Percentiles rank a stretch among this genome's conserved stretches.
Conservation (phyloP, 2,888 invertebrate species). For the Theristus sp. region DNA sequence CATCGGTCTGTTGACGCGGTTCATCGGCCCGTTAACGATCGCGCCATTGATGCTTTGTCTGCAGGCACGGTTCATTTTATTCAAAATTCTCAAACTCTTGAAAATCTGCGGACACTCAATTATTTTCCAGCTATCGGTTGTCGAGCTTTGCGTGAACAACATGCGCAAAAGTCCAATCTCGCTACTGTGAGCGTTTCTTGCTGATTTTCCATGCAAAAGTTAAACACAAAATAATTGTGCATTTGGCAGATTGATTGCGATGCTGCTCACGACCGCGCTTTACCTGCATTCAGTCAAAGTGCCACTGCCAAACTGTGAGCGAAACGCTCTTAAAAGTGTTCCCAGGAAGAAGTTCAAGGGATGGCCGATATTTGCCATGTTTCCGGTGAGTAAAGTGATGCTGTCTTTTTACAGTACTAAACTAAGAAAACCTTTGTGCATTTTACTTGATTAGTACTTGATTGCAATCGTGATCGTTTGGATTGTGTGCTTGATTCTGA, state of each 20-base stretch:
- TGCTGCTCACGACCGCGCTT: conserved; percentile 2
- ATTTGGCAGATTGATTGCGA: too few species aligned
- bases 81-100: too few species aligned
- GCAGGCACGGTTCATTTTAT: too few species aligned
- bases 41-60: conserved; percentile 8
- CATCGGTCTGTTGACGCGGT: conserved; percentile 8
- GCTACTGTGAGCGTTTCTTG: too few species aligned
- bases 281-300: conserved; percentile 5
- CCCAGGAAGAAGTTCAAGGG: too few species aligned
- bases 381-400: conserved; percentile 6
- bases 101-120: too few species aligned
- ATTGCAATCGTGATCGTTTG: conserved; percentile 57
- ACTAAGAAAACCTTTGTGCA: too few species aligned
- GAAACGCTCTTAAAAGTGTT: too few species aligned
- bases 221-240: too few species aligned
- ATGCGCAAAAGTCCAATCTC: neutral
- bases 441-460: conserved; percentile 27
- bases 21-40: conserved; percentile 9
- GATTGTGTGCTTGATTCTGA: conserved; percentile 51
- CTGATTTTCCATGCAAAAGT: too few species aligned
- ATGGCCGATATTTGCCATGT: conserved; percentile 4
- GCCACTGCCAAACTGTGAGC: conserved; percentile 4
- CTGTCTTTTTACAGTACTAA: too few species aligned
- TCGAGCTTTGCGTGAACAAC: neutral
- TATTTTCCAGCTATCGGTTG: too few species aligned